Percentiles rank a stretch among this genome's conserved stretches.
Evolutionary conservation across 2,888 invertebrate species (phyloP).

Genomic region (Patella caerulea): DNA sequence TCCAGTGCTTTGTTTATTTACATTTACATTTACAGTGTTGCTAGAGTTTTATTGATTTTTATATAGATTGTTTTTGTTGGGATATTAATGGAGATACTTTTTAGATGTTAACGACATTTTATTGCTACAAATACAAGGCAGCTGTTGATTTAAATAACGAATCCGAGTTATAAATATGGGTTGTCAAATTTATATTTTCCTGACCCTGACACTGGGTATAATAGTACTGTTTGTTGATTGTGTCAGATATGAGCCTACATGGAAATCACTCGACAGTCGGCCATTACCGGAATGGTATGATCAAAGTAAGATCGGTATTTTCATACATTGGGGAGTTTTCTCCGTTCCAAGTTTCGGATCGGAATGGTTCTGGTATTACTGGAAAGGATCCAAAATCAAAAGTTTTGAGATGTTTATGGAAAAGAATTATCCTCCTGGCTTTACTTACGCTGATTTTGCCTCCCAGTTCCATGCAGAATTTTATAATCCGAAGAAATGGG

Average conservation of each 20-base stretch:
- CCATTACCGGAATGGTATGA: slow-evolving; percentile 92
- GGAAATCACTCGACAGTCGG: slow-evolving; percentile 88
- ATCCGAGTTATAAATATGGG: too few relatives aligned
- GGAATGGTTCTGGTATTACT: slow-evolving; percentile 69
- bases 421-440: slow-evolving; percentile 85
- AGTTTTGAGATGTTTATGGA: slow-evolving; percentile 79
- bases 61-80: too few relatives aligned
- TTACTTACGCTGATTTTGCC: slow-evolving; percentile 93
- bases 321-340: slow-evolving; percentile 94
- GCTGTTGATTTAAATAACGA: too few relatives aligned
- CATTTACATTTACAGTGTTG: too few relatives aligned
- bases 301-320: slow-evolving; percentile 90
- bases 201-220: not conserved
- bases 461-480: slow-evolving; percentile 88
- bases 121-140: too few relatives aligned
- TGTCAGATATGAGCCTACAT: slow-evolving; percentile 76
- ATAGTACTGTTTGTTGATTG: not conserved
- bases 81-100: too few relatives aligned
- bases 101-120: too few relatives aligned
- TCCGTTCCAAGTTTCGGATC: slow-evolving; percentile 88
- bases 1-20: too few relatives aligned
- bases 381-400: slow-evolving; percentile 44
- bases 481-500: slow-evolving; percentile 88
- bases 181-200: too few relatives aligned
- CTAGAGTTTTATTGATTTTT: too few relatives aligned